These are phyloP conservation scores for Lepisosteus oculatus DNA, from an alignment of 2,113 vertebrate species.

Conservation along the genomic window DNA sequence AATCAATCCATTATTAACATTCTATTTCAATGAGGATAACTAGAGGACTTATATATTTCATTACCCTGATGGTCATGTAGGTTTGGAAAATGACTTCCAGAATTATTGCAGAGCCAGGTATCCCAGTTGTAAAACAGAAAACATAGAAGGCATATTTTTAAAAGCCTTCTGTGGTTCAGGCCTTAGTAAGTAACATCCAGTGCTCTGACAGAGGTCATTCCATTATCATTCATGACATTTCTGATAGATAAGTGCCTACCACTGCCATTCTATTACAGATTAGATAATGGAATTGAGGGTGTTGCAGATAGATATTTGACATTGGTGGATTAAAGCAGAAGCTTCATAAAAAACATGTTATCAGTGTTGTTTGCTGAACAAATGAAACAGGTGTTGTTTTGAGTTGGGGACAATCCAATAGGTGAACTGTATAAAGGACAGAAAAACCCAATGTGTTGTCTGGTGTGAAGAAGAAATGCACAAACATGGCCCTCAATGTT, in stretches of 20 bases:
- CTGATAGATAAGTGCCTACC: constrained; percentile 27
- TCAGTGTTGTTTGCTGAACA: constrained; percentile 28
- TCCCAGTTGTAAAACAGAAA: background rate
- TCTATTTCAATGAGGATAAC: no score
- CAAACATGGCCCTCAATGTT: no score
- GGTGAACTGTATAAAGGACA: no score
- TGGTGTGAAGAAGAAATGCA: no score
- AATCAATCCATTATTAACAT: background rate
- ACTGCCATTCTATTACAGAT: constrained; percentile 31
- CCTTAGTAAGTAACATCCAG: constrained; percentile 13
- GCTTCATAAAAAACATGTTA: constrained; percentile 20
- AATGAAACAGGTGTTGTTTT: constrained; percentile 22
- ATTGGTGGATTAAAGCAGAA: constrained; percentile 28
- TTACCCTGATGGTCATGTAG: background rate
- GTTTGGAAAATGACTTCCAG: background rate
- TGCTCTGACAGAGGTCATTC: constrained; percentile 23
- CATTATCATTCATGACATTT: constrained; percentile 33
- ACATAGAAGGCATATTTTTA: background rate
- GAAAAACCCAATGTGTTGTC: no score
- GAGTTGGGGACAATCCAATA: constrained; percentile 5
- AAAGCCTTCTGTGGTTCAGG: background rate
- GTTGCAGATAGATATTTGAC: constrained; percentile 32
- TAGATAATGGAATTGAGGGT: constrained; percentile 34
- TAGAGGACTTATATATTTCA: background rate
- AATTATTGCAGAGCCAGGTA: background rate